These are phyloP conservation scores for Pelosia muscerda DNA, from an alignment of 2,888 invertebrate species.

Conservation along the genomic window DNA sequence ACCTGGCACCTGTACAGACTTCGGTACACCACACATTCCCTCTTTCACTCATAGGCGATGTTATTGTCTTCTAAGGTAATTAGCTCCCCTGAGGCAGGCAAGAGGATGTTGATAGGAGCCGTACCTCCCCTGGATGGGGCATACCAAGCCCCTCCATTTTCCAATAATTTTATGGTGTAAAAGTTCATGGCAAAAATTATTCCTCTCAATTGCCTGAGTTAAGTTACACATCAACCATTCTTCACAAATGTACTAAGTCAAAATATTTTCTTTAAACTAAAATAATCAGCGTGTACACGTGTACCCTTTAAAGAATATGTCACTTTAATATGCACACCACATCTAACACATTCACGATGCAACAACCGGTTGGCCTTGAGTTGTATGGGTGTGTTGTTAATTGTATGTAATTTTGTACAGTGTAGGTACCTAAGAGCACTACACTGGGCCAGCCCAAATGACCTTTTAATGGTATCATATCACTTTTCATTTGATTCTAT, in stretches of 20 bases:
- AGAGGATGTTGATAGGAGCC: no score
- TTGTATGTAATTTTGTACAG: constrained; percentile 51
- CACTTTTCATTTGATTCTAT: constrained; percentile 33
- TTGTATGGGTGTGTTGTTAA: constrained; percentile 53
- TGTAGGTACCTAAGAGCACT: constrained; percentile 14
- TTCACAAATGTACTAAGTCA: neutral
- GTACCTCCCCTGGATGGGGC: no score
- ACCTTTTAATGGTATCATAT: constrained; percentile 39
- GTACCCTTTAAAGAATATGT: neutral
- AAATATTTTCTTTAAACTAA: neutral
- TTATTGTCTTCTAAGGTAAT: no score
- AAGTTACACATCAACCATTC: no score
- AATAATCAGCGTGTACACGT: neutral
- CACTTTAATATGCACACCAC: constrained; percentile 2
- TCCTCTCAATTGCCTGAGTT: no score
- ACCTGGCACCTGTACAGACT: no score
- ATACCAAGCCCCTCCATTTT: no score
- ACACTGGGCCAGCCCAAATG: constrained; percentile 30
- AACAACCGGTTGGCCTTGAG: constrained; percentile 58
- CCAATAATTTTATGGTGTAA: no score
- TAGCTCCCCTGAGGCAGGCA: no score
- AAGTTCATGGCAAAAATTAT: no score
- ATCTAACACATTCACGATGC: constrained; percentile 38
- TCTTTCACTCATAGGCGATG: no score
- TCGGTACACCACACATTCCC: no score